Conservation (phyloP, 2,797 vertebrate species). For the Ctenochaetus hawaiiensis region DNA sequence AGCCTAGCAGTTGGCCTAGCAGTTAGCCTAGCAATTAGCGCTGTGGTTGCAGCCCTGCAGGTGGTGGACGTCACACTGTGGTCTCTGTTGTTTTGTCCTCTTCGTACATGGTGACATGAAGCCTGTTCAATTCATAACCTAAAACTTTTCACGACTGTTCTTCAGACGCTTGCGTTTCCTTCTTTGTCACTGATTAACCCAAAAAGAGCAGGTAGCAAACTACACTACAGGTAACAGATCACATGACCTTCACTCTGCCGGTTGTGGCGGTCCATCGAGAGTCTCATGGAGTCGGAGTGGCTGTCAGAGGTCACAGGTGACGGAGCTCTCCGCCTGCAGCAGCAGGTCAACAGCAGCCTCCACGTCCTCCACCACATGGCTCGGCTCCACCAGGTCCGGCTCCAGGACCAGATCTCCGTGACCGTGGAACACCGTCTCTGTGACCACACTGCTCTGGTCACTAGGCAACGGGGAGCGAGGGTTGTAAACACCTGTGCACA, state of each 20-base stretch:
- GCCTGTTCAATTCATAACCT: no score
- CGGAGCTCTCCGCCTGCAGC: constrained; percentile 82
- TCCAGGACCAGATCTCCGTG: constrained; percentile 86
- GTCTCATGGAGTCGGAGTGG: no score
- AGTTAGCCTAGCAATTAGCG: no score
- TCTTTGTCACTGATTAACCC: no score
- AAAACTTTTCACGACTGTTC: no score
- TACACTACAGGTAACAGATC: not conserved
- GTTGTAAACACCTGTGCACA: constrained; percentile 92
- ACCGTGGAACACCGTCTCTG: constrained; percentile 83
- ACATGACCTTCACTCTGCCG: not conserved
- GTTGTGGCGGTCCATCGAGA: not conserved
- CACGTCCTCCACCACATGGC: constrained; percentile 87
- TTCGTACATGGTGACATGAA: no score
- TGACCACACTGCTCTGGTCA: constrained; percentile 53
- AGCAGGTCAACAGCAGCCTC: constrained; percentile 90
- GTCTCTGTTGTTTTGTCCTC: no score
- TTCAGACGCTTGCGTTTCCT: no score
- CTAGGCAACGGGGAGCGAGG: constrained; percentile 73
- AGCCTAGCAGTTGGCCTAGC: no score
- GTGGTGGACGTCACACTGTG: no score
- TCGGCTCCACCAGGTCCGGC: constrained; percentile 82
- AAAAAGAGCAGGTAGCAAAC: not conserved
- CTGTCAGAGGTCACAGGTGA: constrained; percentile 9
- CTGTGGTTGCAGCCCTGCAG: no score